Evolutionary conservation across 2,113 vertebrate species (phyloP).

Genomic region (Apteryx mantelli): DNA sequence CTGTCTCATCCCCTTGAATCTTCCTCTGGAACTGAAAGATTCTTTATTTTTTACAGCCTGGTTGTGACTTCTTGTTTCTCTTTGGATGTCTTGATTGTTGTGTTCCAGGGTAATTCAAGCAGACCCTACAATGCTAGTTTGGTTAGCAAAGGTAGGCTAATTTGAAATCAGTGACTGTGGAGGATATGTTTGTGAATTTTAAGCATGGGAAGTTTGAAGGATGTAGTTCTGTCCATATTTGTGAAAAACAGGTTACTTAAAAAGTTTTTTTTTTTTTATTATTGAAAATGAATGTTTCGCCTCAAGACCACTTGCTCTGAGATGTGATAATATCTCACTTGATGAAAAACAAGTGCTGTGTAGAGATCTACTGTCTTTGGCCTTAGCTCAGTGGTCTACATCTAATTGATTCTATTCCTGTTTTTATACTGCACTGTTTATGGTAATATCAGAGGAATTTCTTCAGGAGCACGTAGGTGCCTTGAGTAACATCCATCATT

Average conservation of each 20-base stretch:
- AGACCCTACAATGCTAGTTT: background rate
- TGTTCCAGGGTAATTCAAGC: background rate
- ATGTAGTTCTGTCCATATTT: background rate
- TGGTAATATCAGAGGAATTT: background rate
- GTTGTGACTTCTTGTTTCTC: background rate
- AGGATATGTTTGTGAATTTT: background rate
- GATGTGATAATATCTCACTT: background rate
- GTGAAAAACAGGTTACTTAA: background rate
- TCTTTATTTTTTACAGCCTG: background rate
- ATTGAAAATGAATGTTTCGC: background rate
- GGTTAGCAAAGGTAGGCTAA: background rate
- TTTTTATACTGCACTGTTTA: background rate
- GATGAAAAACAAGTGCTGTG: rapidly evolving
- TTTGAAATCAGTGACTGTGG: background rate
- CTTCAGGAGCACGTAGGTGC: background rate
- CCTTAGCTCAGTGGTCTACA: background rate
- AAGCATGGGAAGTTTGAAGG: background rate
- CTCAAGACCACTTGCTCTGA: background rate
- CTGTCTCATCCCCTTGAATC: background rate
- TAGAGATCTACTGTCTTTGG: background rate
- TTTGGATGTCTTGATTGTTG: background rate
- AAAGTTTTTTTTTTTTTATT: background rate
- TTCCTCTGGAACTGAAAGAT: background rate
- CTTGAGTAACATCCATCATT: background rate
- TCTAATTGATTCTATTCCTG: background rate